These are phyloP conservation scores for Sphaerolaimus hirsutus DNA, from an alignment of 2,888 invertebrate species.

Conservation along the genomic window DNA sequence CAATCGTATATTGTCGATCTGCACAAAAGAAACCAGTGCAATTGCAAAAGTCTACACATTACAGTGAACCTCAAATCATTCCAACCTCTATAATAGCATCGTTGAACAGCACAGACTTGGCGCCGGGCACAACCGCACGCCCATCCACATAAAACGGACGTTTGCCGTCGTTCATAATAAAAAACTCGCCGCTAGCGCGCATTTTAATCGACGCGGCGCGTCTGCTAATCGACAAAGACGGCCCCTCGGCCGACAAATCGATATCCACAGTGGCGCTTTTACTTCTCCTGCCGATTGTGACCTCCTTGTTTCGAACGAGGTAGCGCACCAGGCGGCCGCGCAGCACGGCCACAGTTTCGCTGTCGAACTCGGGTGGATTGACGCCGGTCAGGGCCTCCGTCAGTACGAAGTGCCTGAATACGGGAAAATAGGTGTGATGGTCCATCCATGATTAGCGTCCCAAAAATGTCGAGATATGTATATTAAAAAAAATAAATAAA, in stretches of 20 bases:
- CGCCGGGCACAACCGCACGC: conserved; percentile 58
- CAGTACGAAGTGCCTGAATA: conserved; percentile 49
- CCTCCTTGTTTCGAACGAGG: conserved; percentile 72
- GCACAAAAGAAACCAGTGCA: background rate
- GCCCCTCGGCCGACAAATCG: conserved; percentile 72
- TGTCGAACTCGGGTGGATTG: conserved; percentile 63
- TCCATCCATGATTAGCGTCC: background rate
- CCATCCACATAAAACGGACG: conserved; percentile 81
- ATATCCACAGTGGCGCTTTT: conserved; percentile 72
- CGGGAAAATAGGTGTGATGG: background rate
- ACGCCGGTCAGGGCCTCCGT: conserved; percentile 59
- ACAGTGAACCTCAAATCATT: background rate
- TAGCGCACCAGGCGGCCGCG: conserved; percentile 72
- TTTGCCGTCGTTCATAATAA: conserved; percentile 77
- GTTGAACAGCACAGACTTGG: conserved; percentile 66
- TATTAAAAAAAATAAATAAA: too few relatives aligned
- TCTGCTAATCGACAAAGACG: conserved; percentile 46
- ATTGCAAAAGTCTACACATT: background rate
- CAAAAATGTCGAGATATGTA: too few relatives aligned
- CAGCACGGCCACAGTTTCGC: conserved; percentile 70
- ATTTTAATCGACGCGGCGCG: conserved; percentile 51
- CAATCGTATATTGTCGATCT: conserved; percentile 5
- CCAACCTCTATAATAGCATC: conserved; percentile 71
- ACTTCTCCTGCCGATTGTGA: conserved; percentile 64
- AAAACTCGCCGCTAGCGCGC: conserved; percentile 75